phyloP scores from a whole-genome alignment of 1,140 invertebrate species.

The Neodiprion fabricii region DNA sequence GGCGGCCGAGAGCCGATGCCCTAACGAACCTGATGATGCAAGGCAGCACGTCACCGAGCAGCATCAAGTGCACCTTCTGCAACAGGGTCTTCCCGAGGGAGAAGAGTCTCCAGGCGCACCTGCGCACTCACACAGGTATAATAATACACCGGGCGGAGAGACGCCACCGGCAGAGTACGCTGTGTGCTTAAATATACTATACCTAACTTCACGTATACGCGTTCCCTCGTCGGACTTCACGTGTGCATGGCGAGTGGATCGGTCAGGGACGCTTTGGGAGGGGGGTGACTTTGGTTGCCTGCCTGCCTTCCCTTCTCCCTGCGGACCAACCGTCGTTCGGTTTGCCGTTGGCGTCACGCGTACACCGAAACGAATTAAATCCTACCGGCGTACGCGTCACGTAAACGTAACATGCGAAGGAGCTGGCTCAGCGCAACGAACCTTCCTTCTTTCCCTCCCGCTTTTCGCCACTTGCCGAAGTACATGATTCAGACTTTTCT shows the following conservation, averaged over 20 bases:
- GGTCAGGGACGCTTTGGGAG: background rate
- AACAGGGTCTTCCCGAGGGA: constrained; percentile 80
- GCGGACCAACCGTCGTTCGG: too few species aligned
- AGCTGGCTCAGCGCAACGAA: too few species aligned
- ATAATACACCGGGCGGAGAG: background rate
- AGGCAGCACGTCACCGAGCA: constrained; percentile 74
- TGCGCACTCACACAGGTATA: constrained; percentile 80
- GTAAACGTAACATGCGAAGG: too few species aligned
- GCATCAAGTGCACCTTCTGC: constrained; percentile 79
- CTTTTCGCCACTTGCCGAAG: too few species aligned
- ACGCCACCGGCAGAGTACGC: background rate
- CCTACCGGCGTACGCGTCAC: too few species aligned
- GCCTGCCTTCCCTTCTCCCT: too few species aligned
- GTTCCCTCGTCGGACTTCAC: background rate
- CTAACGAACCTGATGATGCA: constrained; percentile 76
- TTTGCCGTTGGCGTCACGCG: too few species aligned
- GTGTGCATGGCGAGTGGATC: background rate
- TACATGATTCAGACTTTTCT: too few species aligned
- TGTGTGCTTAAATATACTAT: background rate
- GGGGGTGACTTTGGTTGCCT: background rate
- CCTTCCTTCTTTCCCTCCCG: too few species aligned
- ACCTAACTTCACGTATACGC: too few species aligned
- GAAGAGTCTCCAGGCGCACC: constrained; percentile 82
- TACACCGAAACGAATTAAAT: too few species aligned
- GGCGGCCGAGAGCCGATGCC: constrained; percentile 76